Conservation (phyloP, 2,888 invertebrate species). For the Ennomos quercinarius region DNA sequence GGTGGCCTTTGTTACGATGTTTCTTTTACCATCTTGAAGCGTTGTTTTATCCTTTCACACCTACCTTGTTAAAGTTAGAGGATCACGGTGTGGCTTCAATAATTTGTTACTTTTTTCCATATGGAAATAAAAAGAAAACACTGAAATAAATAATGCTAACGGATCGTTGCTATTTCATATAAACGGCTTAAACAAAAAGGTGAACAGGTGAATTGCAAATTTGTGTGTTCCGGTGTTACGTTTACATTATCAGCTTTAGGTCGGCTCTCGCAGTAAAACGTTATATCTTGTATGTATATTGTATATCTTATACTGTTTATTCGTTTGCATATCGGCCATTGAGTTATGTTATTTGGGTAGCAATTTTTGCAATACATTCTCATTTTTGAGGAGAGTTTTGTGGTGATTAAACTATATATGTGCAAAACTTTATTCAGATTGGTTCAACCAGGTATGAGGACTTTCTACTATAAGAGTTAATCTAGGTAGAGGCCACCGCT, state of each 20-base stretch:
- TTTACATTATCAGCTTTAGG: slow-evolving; percentile 32
- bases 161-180: slow-evolving; percentile 22
- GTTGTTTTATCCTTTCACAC: too few relatives aligned
- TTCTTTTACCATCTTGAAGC: too few relatives aligned
- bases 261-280: slow-evolving; percentile 9
- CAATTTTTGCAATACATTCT: background rate
- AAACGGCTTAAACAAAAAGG: slow-evolving; percentile 24
- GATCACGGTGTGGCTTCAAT: too few relatives aligned
- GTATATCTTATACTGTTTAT: background rate
- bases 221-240: slow-evolving; percentile 25
- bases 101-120: too few relatives aligned
- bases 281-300: slow-evolving; percentile 13
- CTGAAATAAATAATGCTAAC: slow-evolving; percentile 18
- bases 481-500: too few relatives aligned
- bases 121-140: background rate
- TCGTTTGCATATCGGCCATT: slow-evolving; percentile 21
- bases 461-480: too few relatives aligned
- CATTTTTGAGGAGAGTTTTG: too few relatives aligned
- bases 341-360: slow-evolving; percentile 12
- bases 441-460: too few relatives aligned
- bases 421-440: too few relatives aligned
- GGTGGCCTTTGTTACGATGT: too few relatives aligned
- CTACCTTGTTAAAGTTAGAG: too few relatives aligned
- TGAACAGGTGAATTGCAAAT: slow-evolving; percentile 31
- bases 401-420: too few relatives aligned